These are phyloP conservation scores for Pogonognathellus flavescens DNA, from an alignment of 1,140 invertebrate species.

Conservation along the genomic window DNA sequence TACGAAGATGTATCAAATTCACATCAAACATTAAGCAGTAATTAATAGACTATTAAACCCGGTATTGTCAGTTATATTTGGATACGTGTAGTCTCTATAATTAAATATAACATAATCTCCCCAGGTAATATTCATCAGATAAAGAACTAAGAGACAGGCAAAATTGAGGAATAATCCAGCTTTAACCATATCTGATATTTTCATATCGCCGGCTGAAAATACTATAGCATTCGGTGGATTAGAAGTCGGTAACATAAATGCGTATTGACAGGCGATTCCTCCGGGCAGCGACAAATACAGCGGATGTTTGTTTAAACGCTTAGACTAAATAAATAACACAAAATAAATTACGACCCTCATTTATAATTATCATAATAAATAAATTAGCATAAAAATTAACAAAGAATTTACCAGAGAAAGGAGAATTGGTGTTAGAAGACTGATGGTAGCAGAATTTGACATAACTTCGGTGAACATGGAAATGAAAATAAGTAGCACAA, in stretches of 20 bases:
- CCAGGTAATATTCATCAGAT: constrained; percentile 79
- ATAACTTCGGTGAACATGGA: constrained; percentile 82
- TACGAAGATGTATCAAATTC: too few species aligned
- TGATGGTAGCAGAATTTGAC: constrained; percentile 86
- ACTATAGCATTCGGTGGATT: constrained; percentile 94
- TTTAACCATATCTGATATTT: constrained; percentile 69
- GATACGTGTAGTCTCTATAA: constrained; percentile 52
- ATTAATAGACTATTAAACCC: not conserved
- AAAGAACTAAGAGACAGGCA: constrained; percentile 79
- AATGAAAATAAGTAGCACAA: constrained; percentile 71
- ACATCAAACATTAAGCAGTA: too few species aligned
- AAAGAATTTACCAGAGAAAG: constrained; percentile 80
- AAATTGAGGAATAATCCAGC: constrained; percentile 81
- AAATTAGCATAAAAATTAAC: too few species aligned
- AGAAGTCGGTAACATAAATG: constrained; percentile 84
- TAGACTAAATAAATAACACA: constrained; percentile 71
- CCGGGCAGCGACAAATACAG: constrained; percentile 89
- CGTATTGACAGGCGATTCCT: constrained; percentile 82
- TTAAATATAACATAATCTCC: constrained; percentile 69
- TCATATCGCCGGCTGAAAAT: constrained; percentile 79
- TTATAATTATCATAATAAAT: too few species aligned
- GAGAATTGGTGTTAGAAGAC: constrained; percentile 83
- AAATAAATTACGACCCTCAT: not conserved
- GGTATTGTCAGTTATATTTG: not conserved
- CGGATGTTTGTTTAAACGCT: constrained; percentile 80